Base-by-base conservation (phyloP, 2,113 vertebrate genomes). In the Vidua chalybeata region DNA sequence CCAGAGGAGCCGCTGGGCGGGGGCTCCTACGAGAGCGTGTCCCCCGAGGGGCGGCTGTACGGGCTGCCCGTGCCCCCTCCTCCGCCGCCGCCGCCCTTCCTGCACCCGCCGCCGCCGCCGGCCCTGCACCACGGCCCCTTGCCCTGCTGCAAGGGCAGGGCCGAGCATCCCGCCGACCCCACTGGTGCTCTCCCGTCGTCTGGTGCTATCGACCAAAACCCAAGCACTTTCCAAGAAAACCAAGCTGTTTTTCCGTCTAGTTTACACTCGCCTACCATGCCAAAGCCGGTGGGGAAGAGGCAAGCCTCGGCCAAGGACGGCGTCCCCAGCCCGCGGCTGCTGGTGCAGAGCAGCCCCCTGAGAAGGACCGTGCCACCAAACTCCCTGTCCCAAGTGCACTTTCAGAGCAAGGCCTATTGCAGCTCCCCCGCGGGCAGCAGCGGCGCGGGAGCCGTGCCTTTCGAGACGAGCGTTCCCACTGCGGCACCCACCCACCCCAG, bases 341-440 rank as follows among this genome's bases (percentile, higher is more conserved):
- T 98, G 95, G 93, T 89, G 86, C 98, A 98, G 97, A 97, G 98
- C 89, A 98, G 97, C 97, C 93, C 98, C 67, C 97, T 98, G 83
- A 95, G 98, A 89, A 98, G 98, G 98, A 98, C 97, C 82, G 97
- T 98, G 97, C 96, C 98, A 97, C 98, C 98, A 21, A 96, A 90
- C 80, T 96, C 98, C 80, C 96, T 98, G 84, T 97, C 98, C 87
- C 99, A 99, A 97, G 98, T 99, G 97, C 98, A 98, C 97, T 99
- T 99, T 98, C 95, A 97, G 21, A 98, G 93, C 96, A 99, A 99
- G 98, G 95, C 97, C 56, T 99, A 98, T 81, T 97, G 96, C 89
- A 96, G 97, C 30, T 97, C 98, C 24, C 58, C 97, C 66, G 72
- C 96, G 21, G 97, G 96, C 59, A 95, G 94, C 91, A 48, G 96